phyloP scores from a whole-genome alignment of 2,888 invertebrate species.

The Hirtodrosophila alboralis region DNA sequence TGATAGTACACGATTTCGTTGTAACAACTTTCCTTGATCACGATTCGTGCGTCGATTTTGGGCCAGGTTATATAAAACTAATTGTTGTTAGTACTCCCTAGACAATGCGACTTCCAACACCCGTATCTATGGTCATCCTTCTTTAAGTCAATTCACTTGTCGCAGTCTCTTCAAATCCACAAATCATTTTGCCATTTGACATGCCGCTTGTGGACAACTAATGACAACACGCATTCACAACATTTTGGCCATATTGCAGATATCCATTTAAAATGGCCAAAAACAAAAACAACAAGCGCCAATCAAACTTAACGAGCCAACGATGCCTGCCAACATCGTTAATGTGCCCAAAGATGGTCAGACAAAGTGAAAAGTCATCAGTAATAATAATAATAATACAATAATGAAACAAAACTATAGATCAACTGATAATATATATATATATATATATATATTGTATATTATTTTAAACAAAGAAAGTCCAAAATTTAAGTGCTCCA shows the following conservation, averaged over 20 bases:
- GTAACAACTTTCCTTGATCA: conserved; percentile 75
- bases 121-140: conserved; percentile 16
- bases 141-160: conserved; percentile 44
- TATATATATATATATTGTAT: too few species aligned
- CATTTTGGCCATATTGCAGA: conserved; percentile 69
- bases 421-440: conserved; percentile 12
- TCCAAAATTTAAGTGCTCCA: not conserved
- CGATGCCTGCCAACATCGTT: conserved; percentile 38
- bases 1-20: conserved; percentile 53
- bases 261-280: conserved; percentile 35
- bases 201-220: conserved; percentile 72
- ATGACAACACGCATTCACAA: conserved; percentile 64
- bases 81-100: conserved; percentile 53
- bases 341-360: conserved; percentile 62
- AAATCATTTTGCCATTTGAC: conserved; percentile 78
- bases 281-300: conserved; percentile 37
- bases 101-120: conserved; percentile 25
- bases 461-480: not conserved
- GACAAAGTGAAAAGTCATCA: conserved; percentile 46
- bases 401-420: conserved; percentile 10
- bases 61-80: conserved; percentile 67
- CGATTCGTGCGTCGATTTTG: conserved; percentile 49
- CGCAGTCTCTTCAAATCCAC: conserved; percentile 53
- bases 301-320: conserved; percentile 48
- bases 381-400: conserved; percentile 24